Base-by-base conservation (phyloP, 2,888 invertebrate genomes). In the Neoaliturus tenellus region DNA sequence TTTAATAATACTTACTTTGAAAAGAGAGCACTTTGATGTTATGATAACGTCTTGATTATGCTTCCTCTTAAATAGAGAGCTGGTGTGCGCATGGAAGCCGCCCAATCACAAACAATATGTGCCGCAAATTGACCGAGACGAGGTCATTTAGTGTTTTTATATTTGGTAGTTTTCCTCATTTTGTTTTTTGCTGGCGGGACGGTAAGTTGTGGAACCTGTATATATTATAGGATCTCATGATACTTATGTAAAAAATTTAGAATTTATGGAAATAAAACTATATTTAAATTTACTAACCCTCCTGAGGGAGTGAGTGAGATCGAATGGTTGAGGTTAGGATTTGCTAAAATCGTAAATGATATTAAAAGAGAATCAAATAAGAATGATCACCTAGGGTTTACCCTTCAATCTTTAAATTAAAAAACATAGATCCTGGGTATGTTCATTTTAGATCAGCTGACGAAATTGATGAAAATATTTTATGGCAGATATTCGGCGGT, bases 401-500 rank as follows among this genome's bases (percentile, higher is more conserved):
- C 78, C n/a, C 31, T 78, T 3, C 51, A 51, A 1, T n/a, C 33
- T 17, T 6, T 73, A 73, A 73, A 73, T 35, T 39, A 41, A 80
- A 80, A 33, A 31, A 20, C 5, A 51, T 35, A 14, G 80, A 80
- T 5, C 48, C 80, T 0, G 80, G 80, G 0, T 80, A 31, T 51
- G 80, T 80, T 1, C 17, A 31, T 14, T 80, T 80, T 20, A 10
- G 58, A 8, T 58, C 80, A 12, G 80, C 80, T 2, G 8, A 33
- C 17, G 55, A 80, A 55, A 23, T 80, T 0, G 14, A 80, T n/a
- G 51, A 25, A 12, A 58, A 81, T 33, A 69, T 81, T 25, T 25
- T 48, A 25, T 84, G 80, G 55, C 55, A 35, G 20, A 78, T 67
- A 31, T 83, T 83, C 67, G 58, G 69, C 14, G 69, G 81, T 44